These are phyloP conservation scores for Lapara coniferarum DNA, from an alignment of 2,888 invertebrate species.

Conservation along the genomic window DNA sequence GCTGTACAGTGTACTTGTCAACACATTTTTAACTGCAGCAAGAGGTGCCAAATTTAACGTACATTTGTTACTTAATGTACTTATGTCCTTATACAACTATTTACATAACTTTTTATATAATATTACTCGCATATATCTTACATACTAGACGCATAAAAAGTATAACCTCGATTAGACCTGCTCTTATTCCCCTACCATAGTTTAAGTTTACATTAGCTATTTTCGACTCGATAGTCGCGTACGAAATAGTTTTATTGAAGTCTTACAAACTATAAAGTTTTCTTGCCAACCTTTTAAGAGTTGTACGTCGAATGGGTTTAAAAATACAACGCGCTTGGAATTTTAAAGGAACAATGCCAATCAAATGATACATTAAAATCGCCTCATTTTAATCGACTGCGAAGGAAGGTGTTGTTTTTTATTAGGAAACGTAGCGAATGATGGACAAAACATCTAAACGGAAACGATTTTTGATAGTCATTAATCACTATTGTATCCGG, in stretches of 20 bases:
- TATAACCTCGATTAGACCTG: constrained; percentile 13
- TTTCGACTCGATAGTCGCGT: background rate
- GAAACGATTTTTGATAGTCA: background rate
- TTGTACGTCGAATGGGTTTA: no score
- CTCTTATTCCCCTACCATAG: background rate
- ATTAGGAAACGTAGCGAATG: no score
- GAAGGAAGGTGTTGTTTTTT: no score
- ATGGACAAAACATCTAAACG: background rate
- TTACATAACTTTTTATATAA: constrained; percentile 28
- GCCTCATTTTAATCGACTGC: no score
- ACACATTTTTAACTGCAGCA: constrained; percentile 16
- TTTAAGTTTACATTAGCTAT: background rate
- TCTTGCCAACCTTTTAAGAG: background rate
- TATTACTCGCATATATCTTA: constrained; percentile 3
- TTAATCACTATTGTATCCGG: background rate
- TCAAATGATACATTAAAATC: no score
- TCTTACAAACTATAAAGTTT: constrained; percentile 7
- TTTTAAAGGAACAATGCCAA: no score
- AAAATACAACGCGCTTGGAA: background rate
- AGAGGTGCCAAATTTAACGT: constrained; percentile 12
- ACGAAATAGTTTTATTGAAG: constrained; percentile 6
- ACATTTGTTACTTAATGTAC: constrained; percentile 15
- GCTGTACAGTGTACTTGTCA: background rate
- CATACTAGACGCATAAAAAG: constrained; percentile 14
- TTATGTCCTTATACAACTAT: background rate